Base-by-base conservation (phyloP, 2,113 vertebrate species). In the Amblyornis subalaris region DNA sequence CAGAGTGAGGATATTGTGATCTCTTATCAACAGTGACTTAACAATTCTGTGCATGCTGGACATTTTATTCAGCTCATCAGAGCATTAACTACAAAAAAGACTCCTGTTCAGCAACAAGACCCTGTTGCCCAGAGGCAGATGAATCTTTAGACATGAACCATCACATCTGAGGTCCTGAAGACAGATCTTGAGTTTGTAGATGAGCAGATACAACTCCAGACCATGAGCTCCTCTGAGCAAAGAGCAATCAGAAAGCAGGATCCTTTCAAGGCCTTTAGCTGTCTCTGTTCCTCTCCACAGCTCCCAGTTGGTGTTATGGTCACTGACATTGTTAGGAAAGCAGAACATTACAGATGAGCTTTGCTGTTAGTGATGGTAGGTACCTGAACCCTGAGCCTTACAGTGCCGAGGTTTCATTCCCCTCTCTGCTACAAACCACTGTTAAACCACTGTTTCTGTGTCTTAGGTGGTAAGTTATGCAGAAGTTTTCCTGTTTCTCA, bases 241-340 rank as follows among this genome's bases (percentile, higher is more conserved):
- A 3, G 8, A 67, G 10, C 8, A 73, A 70, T 22, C 36, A 0
- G 0, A 73, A 40, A 71, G 2, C 9, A 51, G 54, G 24, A 48
- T 19, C 35, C 9, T 54, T 70, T 42, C 24, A 62, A 85, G 18
- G 38, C 33, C n/a, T 66, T 36, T 21, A 54, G 6, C 35, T 81
- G 20, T 11, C 44, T 91, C 14, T 14, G 8, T 7, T 88, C 23
- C 55, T 73, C n/a, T 50, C 31, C 14, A 7, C 36, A 78, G 35
- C 18, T 81, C 35, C 23, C 26, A 5, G 7, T 5, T 48, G 54
- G 16, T 31, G n/a, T 40, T 67, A n/a, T 14, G 5, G 16, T 44
- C 38, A 54, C n/a, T 58, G 55, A 38, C 16, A 36, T 12, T 74
- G 26, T 23, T 29, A 47, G 44, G 10, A 78, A 81, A 35, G 12